A percentile compares a stretch with the other conserved stretches of the same genome.
Conservation (phyloP, 2,113 vertebrate species). For the Collichthys lucidus region DNA sequence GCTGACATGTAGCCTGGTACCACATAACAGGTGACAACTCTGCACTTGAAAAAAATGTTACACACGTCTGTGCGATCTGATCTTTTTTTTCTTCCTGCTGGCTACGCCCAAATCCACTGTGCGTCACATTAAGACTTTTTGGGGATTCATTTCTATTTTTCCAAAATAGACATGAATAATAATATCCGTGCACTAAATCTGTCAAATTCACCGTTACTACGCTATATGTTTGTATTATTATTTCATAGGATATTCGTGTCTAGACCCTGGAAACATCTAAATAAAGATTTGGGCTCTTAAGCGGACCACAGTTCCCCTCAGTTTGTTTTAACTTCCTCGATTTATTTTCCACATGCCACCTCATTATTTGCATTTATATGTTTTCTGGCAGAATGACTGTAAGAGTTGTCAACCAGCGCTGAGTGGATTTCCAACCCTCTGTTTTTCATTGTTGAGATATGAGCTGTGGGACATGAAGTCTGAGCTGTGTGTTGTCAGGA, state of each 20-base stretch:
- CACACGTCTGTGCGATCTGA: slow-evolving; percentile 63
- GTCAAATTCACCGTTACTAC: slow-evolving; percentile 53
- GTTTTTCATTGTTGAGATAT: slow-evolving; percentile 62
- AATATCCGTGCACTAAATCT: slow-evolving; percentile 44
- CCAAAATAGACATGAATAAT: slow-evolving; percentile 9
- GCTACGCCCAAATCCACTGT: slow-evolving; percentile 54
- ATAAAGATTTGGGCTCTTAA: slow-evolving; percentile 60
- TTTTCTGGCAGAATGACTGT: slow-evolving; percentile 63
- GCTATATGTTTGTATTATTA: slow-evolving; percentile 11
- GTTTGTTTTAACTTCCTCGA: slow-evolving; percentile 60
- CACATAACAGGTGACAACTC: slow-evolving; percentile 80
- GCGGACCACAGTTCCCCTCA: slow-evolving; percentile 53
- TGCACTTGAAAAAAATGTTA: slow-evolving; percentile 71
- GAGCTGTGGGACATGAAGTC: slow-evolving; percentile 79
- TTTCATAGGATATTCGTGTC: slow-evolving; percentile 18
- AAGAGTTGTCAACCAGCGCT: slow-evolving; percentile 71
- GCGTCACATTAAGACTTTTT: slow-evolving; percentile 16
- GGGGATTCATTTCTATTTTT: slow-evolving; percentile 49
- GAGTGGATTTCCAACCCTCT: slow-evolving; percentile 62
- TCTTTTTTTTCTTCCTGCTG: slow-evolving; percentile 47
- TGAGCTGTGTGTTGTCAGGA: slow-evolving; percentile 79
- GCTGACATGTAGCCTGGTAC: slow-evolving; percentile 72
- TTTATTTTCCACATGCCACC: slow-evolving; percentile 70
- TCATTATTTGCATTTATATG: slow-evolving; percentile 78
- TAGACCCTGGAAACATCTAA: slow-evolving; percentile 37